Conservation (phyloP, 2,797 vertebrate species). For the Okamejei kenojei region DNA sequence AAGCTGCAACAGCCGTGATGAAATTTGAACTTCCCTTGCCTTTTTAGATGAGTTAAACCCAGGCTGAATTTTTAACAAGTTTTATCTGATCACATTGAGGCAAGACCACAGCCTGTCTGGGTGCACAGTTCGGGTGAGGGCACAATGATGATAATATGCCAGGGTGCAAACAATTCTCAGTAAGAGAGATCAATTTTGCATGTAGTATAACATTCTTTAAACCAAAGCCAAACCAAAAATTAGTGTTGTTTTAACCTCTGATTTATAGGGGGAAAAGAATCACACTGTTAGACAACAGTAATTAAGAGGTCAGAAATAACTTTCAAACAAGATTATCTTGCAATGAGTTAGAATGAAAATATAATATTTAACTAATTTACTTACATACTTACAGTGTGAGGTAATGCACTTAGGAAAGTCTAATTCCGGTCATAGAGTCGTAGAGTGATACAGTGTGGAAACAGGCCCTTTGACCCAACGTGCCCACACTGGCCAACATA, state of each 20-base stretch:
- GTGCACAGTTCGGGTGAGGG: neutral
- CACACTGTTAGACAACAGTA: neutral
- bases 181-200: neutral
- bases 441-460: too few species aligned
- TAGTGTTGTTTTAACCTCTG: neutral
- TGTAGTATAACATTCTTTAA: neutral
- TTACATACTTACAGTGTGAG: neutral
- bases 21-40: neutral
- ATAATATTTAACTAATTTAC: conserved; percentile 16
- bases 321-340: neutral
- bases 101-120: neutral
- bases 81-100: neutral
- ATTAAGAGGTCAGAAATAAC: neutral
- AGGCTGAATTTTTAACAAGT: neutral
- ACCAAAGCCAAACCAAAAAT: neutral
- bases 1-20: neutral
- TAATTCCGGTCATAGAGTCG: too few species aligned
- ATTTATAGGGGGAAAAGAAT: neutral
- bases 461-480: too few species aligned
- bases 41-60: neutral
- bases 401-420: too few species aligned
- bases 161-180: neutral
- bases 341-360: neutral
- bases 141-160: neutral
- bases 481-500: too few species aligned